Percentiles rank a stretch among this genome's conserved stretches.
Conservation (phyloP, 2,113 vertebrate genomes). For the Clinocottus analis region DNA sequence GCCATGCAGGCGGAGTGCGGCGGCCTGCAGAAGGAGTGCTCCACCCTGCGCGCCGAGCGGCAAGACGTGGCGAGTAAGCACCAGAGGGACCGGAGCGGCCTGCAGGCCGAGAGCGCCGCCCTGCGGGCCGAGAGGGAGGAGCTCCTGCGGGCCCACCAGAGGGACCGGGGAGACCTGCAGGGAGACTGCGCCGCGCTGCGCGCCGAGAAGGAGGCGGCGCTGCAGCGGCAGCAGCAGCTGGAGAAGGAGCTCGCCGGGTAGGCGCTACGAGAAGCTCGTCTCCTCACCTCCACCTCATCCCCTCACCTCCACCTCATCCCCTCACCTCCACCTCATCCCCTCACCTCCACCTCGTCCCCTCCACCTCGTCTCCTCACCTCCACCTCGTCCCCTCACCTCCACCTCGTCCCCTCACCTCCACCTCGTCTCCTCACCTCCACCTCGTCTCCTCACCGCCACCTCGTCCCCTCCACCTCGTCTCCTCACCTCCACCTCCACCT, state of each 20-base stretch:
- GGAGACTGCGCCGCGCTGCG: conserved; percentile 85
- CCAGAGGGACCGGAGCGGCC: conserved; percentile 76
- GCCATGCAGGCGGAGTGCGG: conserved; percentile 89
- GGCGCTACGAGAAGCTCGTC: conserved; percentile 51
- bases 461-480: too few species aligned
- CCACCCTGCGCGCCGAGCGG: conserved; percentile 76
- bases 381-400: too few species aligned
- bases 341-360: too few species aligned
- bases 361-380: too few species aligned
- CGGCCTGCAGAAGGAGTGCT: conserved; percentile 79
- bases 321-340: too few species aligned
- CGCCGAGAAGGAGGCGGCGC: conserved; percentile 87
- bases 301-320: too few species aligned
- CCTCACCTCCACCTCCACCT: too few species aligned
- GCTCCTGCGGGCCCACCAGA: conserved; percentile 71
- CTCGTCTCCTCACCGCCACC: too few species aligned
- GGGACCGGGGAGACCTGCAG: conserved; percentile 83
- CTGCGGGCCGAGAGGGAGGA: conserved; percentile 80
- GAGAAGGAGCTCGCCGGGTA: conserved; percentile 93
- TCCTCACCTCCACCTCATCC: background rate
- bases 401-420: too few species aligned
- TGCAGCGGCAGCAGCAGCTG: conserved; percentile 88
- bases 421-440: too few species aligned
- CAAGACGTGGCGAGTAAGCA: conserved; percentile 77
- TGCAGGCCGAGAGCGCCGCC: conserved; percentile 87